Conservation (phyloP, 2,888 invertebrate species). For the Falcaria lacertinaria region DNA sequence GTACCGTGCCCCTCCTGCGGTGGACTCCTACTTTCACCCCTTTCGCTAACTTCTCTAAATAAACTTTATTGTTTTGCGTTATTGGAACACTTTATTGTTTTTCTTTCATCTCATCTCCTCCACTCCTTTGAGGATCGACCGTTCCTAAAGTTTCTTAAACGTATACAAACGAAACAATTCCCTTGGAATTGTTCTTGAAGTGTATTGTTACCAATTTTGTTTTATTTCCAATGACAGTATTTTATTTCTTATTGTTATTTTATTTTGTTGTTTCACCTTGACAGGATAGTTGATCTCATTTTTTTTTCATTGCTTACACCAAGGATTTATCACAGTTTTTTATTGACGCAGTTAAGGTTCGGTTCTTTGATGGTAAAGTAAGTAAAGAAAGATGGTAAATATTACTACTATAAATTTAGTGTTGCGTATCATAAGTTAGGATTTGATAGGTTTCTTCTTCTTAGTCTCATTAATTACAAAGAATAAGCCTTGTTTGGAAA, state of each 20-base stretch:
- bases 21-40: constrained; percentile 23
- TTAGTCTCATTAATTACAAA: too few species aligned
- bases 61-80: constrained; percentile 70
- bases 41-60: constrained; percentile 53
- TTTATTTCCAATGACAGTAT: not conserved
- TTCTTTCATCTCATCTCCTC: constrained; percentile 60
- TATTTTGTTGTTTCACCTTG: not conserved
- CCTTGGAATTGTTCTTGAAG: constrained; percentile 23
- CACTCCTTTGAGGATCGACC: constrained; percentile 40
- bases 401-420: too few species aligned
- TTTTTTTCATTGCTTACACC: too few species aligned
- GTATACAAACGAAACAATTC: constrained; percentile 38
- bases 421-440: too few species aligned
- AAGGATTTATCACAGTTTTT: too few species aligned
- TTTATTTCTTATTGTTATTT: too few species aligned
- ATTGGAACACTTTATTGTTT: constrained; percentile 74
- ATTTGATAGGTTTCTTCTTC: too few species aligned
- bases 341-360: too few species aligned
- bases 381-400: too few species aligned
- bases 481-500: not conserved
- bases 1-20: constrained; percentile 17
- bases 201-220: constrained; percentile 4
- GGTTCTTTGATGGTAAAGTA: too few species aligned
- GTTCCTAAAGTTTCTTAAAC: constrained; percentile 32
- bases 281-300: too few species aligned